Percentiles rank a stretch among this genome's conserved stretches.
Evolutionary conservation across 2,113 vertebrate species (phyloP).

Genomic region (Salvelinus alpinus): DNA sequence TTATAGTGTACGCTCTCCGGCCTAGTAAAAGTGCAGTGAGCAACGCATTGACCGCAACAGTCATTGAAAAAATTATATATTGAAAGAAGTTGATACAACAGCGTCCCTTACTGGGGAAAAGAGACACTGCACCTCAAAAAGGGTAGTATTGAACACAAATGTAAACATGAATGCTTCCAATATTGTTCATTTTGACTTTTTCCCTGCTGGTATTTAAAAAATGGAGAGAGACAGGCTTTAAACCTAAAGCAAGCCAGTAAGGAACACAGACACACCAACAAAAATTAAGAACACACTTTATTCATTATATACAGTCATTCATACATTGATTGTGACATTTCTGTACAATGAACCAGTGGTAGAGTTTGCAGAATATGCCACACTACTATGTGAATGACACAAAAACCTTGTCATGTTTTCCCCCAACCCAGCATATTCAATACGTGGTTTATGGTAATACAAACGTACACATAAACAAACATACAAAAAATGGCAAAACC

Average conservation of each 20-base stretch:
- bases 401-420: background rate
- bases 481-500: conserved; percentile 16
- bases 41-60: background rate
- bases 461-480: conserved; percentile 33
- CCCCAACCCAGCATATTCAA: conserved; percentile 6
- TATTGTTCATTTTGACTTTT: background rate
- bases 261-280: background rate
- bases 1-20: too few relatives aligned
- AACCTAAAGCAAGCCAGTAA: background rate
- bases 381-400: background rate
- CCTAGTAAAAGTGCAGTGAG: too few relatives aligned
- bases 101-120: background rate
- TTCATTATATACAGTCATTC: conserved; percentile 34
- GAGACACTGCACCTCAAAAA: background rate
- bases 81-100: background rate
- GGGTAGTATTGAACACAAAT: too few relatives aligned
- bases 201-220: background rate
- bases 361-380: conserved; percentile 23
- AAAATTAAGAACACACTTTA: conserved; percentile 36
- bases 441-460: conserved; percentile 5
- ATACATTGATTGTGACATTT: conserved; percentile 7
- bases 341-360: conserved; percentile 17
- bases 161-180: background rate
- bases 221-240: background rate
- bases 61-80: background rate